phyloP scores from a whole-genome alignment of 1,140 invertebrate species.

The Condylostylus longicornis region DNA sequence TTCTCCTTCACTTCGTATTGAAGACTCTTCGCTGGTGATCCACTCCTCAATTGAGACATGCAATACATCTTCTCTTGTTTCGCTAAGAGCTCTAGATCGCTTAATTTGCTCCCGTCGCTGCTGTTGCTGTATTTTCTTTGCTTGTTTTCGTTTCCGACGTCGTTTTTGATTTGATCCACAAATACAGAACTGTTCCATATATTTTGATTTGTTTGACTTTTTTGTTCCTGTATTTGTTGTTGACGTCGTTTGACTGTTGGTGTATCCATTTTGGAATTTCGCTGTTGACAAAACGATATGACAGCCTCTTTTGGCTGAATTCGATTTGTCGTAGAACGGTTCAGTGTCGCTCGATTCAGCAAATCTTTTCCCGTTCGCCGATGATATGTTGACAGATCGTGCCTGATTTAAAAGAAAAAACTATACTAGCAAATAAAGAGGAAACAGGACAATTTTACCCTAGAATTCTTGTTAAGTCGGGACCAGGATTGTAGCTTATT shows the following conservation, averaged over 20 bases:
- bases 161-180: constrained; percentile 18
- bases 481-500: constrained; percentile 32
- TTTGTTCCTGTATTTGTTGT: constrained; percentile 17
- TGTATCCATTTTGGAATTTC: constrained; percentile 34
- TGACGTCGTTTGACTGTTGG: constrained; percentile 31
- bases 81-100: constrained; percentile 33
- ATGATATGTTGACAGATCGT: constrained; percentile 34
- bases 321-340: constrained; percentile 28
- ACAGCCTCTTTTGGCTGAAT: constrained; percentile 32
- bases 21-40: constrained; percentile 26
- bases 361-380: constrained; percentile 32
- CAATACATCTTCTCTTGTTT: constrained; percentile 33
- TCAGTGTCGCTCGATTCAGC: constrained; percentile 21
- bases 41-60: constrained; percentile 34
- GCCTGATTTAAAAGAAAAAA: constrained; percentile 16
- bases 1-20: constrained; percentile 1
- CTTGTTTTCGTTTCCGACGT: constrained; percentile 17
- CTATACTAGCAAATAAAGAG: neutral
- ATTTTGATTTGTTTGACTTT: constrained; percentile 23
- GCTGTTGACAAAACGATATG: constrained; percentile 34
- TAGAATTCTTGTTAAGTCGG: constrained; percentile 33
- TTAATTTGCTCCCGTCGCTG: constrained; percentile 30
- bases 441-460: constrained; percentile 13
- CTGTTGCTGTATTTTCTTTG: constrained; percentile 22
- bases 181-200: constrained; percentile 31